phyloP scores from a whole-genome alignment of 1,140 invertebrate genomes.

The Drosophila oshimai region DNA sequence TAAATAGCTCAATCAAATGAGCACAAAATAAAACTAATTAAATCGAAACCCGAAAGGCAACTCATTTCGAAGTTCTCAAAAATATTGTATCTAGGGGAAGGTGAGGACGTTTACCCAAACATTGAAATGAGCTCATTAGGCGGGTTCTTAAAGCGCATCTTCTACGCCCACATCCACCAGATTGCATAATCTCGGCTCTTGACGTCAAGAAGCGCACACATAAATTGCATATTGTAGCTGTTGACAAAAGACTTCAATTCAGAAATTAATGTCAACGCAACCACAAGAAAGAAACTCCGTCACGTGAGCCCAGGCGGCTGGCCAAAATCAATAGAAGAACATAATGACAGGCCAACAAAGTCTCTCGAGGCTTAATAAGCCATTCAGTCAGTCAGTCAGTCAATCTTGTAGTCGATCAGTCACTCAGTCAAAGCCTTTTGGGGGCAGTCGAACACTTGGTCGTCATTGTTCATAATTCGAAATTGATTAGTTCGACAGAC shows the following conservation, averaged over 20 bases:
- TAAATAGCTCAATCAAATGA: slow-evolving; percentile 10
- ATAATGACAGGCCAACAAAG: slow-evolving; percentile 38
- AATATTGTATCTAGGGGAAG: slow-evolving; percentile 37
- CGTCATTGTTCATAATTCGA: slow-evolving; percentile 68
- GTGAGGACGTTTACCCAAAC: slow-evolving; percentile 52
- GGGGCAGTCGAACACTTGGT: slow-evolving; percentile 17
- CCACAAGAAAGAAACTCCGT: slow-evolving; percentile 48
- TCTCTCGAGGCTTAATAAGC: slow-evolving; percentile 36
- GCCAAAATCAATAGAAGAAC: slow-evolving; percentile 25
- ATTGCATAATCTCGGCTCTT: slow-evolving; percentile 54
- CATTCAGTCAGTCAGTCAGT: slow-evolving; percentile 16
- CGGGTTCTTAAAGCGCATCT: slow-evolving; percentile 48
- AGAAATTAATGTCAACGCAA: slow-evolving; percentile 68
- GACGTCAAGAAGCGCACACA: slow-evolving; percentile 46
- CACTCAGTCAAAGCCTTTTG: slow-evolving; percentile 32
- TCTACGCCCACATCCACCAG: slow-evolving; percentile 56
- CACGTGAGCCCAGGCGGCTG: slow-evolving; percentile 43
- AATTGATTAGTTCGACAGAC: slow-evolving; percentile 64
- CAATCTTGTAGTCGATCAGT: slow-evolving; percentile 18
- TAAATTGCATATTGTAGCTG: slow-evolving; percentile 24
- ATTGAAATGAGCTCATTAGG: slow-evolving; percentile 60
- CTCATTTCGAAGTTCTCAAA: slow-evolving; percentile 13
- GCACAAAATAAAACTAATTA: slow-evolving; percentile 51
- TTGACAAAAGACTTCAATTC: slow-evolving; percentile 42
- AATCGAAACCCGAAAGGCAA: slow-evolving; percentile 54